Conservation (phyloP, 1,140 invertebrate species). For the Cyrtorhinus lividipennis region DNA sequence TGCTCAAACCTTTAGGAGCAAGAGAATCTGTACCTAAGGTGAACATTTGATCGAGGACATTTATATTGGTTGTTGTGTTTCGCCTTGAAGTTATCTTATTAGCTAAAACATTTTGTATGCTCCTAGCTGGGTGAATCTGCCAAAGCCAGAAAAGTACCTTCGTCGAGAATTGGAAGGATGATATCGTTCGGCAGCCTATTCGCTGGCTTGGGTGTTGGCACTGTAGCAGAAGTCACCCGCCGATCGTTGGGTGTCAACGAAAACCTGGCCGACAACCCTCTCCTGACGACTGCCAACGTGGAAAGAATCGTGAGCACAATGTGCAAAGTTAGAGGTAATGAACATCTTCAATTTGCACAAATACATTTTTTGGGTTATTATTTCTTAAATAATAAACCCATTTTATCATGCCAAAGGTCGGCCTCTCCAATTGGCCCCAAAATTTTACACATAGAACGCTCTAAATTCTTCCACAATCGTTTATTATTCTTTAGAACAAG, state of each 20-base stretch:
- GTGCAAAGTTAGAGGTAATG: constrained; percentile 81
- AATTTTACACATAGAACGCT: too few relatives aligned
- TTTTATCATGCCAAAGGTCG: too few relatives aligned
- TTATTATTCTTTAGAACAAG: too few relatives aligned
- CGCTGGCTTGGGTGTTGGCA: constrained; percentile 80
- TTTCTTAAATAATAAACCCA: too few relatives aligned
- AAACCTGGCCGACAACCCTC: constrained; percentile 40
- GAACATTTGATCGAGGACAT: too few relatives aligned
- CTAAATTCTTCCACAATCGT: too few relatives aligned
- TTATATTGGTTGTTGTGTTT: too few relatives aligned
- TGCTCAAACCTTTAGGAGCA: background rate
- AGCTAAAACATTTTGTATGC: too few relatives aligned
- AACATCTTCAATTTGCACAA: too few relatives aligned
- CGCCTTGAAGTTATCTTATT: too few relatives aligned
- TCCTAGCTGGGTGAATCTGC: constrained; percentile 63
- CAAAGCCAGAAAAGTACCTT: constrained; percentile 79
- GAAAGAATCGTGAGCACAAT: constrained; percentile 94
- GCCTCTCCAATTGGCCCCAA: too few relatives aligned
- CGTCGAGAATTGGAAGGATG: constrained; percentile 70
- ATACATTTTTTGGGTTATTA: too few relatives aligned
- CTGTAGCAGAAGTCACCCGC: constrained; percentile 77
- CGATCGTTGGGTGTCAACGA: constrained; percentile 55
- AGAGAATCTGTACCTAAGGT: background rate
- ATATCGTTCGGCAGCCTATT: constrained; percentile 81
- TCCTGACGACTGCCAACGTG: constrained; percentile 85